phyloP scores from a whole-genome alignment of 2,888 invertebrate species.

The Empis livida region DNA sequence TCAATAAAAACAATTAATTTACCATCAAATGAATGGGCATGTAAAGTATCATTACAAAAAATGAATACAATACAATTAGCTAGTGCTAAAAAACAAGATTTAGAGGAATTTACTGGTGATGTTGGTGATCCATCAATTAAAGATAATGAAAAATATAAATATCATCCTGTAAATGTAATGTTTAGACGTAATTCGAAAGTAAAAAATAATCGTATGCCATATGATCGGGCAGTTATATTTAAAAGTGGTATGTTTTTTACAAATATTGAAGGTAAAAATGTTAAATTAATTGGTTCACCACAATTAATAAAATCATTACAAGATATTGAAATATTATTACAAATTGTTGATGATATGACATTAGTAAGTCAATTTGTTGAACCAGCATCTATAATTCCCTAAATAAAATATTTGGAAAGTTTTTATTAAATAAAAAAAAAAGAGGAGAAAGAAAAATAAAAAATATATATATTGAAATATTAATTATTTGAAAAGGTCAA shows the following conservation, averaged over 20 bases:
- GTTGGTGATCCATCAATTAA: conserved; percentile 26
- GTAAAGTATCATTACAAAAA: conserved; percentile 31
- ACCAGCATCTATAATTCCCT: conserved; percentile 6
- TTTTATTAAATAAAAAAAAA: not conserved
- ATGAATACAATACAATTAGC: conserved; percentile 19
- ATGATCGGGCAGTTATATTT: conserved; percentile 35
- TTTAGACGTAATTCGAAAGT: conserved; percentile 27
- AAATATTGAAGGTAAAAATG: conserved; percentile 35
- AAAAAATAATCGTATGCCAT: conserved; percentile 25
- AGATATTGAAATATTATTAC: conserved; percentile 32
- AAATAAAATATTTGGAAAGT: not conserved
- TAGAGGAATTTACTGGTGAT: conserved; percentile 29
- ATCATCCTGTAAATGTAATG: conserved; percentile 33
- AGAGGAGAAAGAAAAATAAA: too few species aligned
- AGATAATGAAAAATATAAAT: conserved; percentile 30
- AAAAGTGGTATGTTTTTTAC: conserved; percentile 33
- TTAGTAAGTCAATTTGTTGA: conserved; percentile 28
- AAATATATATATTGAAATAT: too few species aligned
- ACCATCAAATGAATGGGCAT: conserved; percentile 29
- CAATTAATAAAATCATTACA: conserved; percentile 23
- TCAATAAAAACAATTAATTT: conserved; percentile 22
- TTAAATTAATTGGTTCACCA: conserved; percentile 34
- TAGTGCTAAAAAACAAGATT: conserved; percentile 15
- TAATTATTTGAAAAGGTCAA: too few species aligned
- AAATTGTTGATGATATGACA: conserved; percentile 32